Conservation (phyloP, 2,888 invertebrate species). For the Spodoptera littoralis region DNA sequence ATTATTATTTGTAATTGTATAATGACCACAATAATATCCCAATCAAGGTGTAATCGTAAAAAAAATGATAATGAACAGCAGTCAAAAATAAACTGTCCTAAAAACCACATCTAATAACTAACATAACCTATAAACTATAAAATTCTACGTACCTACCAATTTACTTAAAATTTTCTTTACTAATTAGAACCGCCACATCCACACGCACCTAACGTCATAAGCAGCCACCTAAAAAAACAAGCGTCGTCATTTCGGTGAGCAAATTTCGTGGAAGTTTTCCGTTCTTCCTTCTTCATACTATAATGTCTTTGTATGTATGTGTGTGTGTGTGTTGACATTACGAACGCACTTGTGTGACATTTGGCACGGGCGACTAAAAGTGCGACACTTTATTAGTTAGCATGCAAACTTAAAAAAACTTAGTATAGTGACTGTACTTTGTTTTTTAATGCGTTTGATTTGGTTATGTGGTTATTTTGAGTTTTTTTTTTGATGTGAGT, state of each 20-base stretch:
- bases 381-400: conserved; percentile 31
- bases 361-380: conserved; percentile 54
- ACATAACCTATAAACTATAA: too few relatives aligned
- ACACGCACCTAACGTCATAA: conserved; percentile 73
- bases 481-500: too few relatives aligned
- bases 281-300: conserved; percentile 76
- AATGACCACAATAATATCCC: too few relatives aligned
- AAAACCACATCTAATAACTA: too few relatives aligned
- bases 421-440: too few relatives aligned
- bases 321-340: conserved; percentile 67
- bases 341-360: conserved; percentile 59
- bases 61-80: too few relatives aligned
- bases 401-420: not conserved
- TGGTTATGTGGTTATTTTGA: too few relatives aligned
- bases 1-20: too few relatives aligned
- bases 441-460: too few relatives aligned
- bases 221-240: conserved; percentile 87
- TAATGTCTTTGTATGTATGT: conserved; percentile 71
- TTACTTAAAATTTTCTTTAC: conserved; percentile 1
- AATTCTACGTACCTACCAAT: not conserved
- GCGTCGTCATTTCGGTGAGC: conserved; percentile 87
- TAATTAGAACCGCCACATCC: conserved; percentile 72
- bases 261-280: conserved; percentile 88
- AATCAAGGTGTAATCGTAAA: too few relatives aligned
- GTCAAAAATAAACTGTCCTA: too few relatives aligned